These are phyloP conservation scores for Trissoscelio sp. DNA, from an alignment of 2,888 invertebrate genomes.

Conservation along the genomic window DNA sequence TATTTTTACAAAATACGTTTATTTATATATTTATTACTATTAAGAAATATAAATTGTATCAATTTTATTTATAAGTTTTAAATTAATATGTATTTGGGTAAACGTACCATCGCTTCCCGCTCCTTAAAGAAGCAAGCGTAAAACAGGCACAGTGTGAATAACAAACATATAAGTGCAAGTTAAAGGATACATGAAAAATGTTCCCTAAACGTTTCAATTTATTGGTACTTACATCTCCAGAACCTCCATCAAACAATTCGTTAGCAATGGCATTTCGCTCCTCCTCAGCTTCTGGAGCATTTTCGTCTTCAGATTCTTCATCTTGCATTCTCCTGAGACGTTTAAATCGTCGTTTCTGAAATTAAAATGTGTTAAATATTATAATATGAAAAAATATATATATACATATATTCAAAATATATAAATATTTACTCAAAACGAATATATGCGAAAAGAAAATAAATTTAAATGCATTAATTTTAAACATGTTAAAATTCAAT, in stretches of 20 bases:
- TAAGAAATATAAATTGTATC: no score
- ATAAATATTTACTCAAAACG: no score
- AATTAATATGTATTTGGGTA: background rate
- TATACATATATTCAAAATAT: no score
- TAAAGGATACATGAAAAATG: no score
- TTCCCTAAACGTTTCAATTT: background rate
- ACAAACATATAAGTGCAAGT: conserved; percentile 25
- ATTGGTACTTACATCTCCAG: conserved; percentile 89
- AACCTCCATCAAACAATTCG: conserved; percentile 92
- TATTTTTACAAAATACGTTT: no score
- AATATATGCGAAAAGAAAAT: no score
- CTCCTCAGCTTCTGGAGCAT: conserved; percentile 88
- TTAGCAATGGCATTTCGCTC: conserved; percentile 93
- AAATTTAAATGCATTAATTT: no score
- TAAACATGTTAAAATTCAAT: no score
- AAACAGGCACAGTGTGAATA: conserved; percentile 54
- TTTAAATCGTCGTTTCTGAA: conserved; percentile 91
- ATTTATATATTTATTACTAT: no score
- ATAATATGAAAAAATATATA: background rate
- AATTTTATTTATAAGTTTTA: no score
- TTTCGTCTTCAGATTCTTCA: conserved; percentile 95
- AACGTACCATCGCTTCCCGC: conserved; percentile 74
- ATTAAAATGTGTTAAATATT: background rate
- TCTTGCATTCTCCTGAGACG: conserved; percentile 93
- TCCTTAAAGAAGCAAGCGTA: conserved; percentile 72